phyloP scores from a whole-genome alignment of 2,888 invertebrate genomes.

The Cylindroiulus punctatus region DNA sequence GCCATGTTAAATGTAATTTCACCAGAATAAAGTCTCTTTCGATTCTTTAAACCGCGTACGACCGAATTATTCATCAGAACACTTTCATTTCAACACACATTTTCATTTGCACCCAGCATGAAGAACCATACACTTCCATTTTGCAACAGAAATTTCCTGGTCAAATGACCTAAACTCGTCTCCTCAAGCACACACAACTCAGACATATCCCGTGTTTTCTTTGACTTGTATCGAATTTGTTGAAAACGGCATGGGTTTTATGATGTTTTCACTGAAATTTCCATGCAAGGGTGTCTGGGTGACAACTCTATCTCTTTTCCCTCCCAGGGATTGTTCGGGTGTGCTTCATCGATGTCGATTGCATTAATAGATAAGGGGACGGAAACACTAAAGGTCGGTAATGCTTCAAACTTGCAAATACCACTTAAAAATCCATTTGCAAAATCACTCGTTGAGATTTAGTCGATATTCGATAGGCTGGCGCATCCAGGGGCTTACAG shows the following conservation, averaged over 20 bases:
- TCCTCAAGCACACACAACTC: no score
- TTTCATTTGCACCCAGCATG: no score
- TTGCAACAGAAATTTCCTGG: no score
- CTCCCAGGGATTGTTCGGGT: no score
- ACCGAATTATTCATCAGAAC: no score
- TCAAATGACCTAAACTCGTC: no score
- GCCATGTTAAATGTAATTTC: no score
- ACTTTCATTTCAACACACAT: no score
- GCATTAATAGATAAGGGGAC: constrained; percentile 22
- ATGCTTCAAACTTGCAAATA: constrained; percentile 44
- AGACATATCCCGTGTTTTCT: not conserved
- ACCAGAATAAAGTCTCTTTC: no score
- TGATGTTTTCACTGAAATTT: not conserved
- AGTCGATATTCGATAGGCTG: constrained; percentile 49
- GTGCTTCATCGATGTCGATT: not conserved
- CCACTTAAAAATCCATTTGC: constrained; percentile 52
- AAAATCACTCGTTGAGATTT: constrained; percentile 38
- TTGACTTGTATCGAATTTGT: not conserved
- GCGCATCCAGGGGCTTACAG: not conserved
- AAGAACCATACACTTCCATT: no score
- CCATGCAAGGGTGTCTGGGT: not conserved
- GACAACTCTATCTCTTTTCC: not conserved
- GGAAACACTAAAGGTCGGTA: constrained; percentile 37
- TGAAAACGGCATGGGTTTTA: not conserved
- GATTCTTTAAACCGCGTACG: no score